Conservation (phyloP, 2,113 vertebrate species). For the Myrmecophaga tridactyla region DNA sequence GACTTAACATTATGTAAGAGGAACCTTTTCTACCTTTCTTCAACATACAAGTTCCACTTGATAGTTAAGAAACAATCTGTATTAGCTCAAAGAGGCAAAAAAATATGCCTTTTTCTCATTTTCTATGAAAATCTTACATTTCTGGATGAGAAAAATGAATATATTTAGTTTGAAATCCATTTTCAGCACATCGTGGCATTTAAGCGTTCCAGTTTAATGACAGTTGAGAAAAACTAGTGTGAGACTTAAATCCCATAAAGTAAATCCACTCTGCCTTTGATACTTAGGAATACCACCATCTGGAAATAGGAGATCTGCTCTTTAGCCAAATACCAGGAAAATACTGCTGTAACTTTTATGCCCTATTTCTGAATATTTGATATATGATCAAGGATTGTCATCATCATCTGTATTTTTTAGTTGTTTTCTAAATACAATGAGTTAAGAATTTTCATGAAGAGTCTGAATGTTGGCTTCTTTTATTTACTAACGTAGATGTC, state of each 20-base stretch:
- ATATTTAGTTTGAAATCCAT: slow-evolving; percentile 32
- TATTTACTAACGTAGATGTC: background rate
- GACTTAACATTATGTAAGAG: background rate
- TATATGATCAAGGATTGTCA: background rate
- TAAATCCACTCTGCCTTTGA: background rate
- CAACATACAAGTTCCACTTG: background rate
- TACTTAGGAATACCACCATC: slow-evolving; percentile 38
- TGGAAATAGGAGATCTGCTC: slow-evolving; percentile 1
- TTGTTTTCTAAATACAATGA: background rate
- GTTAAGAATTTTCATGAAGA: background rate
- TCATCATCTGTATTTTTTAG: background rate
- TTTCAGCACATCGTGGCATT: slow-evolving; percentile 65
- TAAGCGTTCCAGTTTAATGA: slow-evolving; percentile 64
- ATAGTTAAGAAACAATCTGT: slow-evolving; percentile 6
- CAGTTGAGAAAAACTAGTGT: slow-evolving; percentile 59
- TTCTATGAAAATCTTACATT: slow-evolving; percentile 34
- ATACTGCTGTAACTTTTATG: background rate
- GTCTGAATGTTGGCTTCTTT: background rate
- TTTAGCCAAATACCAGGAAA: background rate
- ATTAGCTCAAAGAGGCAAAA: background rate
- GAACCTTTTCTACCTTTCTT: slow-evolving; percentile 17
- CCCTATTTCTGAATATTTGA: background rate
- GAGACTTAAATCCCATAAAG: slow-evolving; percentile 36
- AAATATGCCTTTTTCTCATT: slow-evolving; percentile 28
- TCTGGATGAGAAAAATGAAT: background rate